Evolutionary conservation across 1,140 invertebrate genomes (phyloP), one percentile per base, ranked within the genome.

Genomic region (Drosophila willistoni): DNA sequence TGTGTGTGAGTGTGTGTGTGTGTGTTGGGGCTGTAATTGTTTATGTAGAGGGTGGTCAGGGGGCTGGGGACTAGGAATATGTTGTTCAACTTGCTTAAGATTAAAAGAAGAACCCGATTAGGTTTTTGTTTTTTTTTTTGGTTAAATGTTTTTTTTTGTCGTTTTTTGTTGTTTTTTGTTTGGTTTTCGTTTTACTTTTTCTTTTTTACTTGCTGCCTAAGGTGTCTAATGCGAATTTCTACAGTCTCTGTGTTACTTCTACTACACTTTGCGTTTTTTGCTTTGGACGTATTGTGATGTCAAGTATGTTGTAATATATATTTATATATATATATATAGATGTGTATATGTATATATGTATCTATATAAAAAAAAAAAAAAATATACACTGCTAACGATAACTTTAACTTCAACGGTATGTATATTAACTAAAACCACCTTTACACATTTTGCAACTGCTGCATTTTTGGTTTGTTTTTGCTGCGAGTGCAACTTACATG

Each of bases 241-340:
- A 87, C 83, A 87, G 83, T 87, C 83, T 87, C 83, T 87, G 83
- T 87, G 83, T 87, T 87, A 83, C 83, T 83, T 51, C 83, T 87
- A 87, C 83, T 87, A 87, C 83, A 87, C 84, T 87, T 76, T 87
- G 84, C 84, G 79, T 59, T 34, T 33, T 59, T 59, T 59, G 33
- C 34, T 89, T 85, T 85, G 85, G 85, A 90, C 85, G 85, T 90
- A 90, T 90, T 90, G 85, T 84, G 85, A 90, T 89, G 84, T 89
- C 74, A 77, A 79, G 74, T 77, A 51, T 51, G 44, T 86, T 85
- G 77, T 85, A 79, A 80, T 69, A 59, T 76, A 64, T 70, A 22
- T 22, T 1, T 1, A 41, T 64, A 67, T 64, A 70, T 70, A 77
- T 73, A 66, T 54, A 66, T 76, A 77, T 76, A 66, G 59, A 60